Base-by-base conservation (phyloP, 2,113 vertebrate genomes). In the Camelus bactrianus region DNA sequence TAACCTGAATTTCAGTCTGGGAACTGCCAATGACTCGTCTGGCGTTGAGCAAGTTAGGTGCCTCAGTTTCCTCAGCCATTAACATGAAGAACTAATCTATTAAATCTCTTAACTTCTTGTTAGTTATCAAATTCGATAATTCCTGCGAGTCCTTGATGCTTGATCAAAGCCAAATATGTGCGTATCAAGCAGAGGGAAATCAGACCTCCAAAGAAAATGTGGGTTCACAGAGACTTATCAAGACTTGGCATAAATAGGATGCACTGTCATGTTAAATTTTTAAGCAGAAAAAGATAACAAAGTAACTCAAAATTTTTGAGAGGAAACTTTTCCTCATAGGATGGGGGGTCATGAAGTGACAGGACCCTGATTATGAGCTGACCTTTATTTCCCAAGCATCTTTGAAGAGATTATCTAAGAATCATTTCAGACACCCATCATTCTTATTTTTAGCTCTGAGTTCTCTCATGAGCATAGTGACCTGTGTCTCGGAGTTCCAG, bases 381-480 rank as follows among this genome's bases (percentile, higher is more conserved):
- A 65, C 22, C 72, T 93, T 72, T n/a, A 24, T 7, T 3, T 26
- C 8, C 35, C 52, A 84, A 38, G 79, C 87, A 85, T 62, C 93
- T 90, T 93, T 90, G 94, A 80, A 70, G 93, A 94, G 96, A 86
- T 95, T 69, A 96, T 85, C 65, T 95, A 56, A 90, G 62, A 90
- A 86, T 92, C 42, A 0, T 54, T 92, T 75, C 90, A 96, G 95
- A 90, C 97, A 96, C 82, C 96, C 93, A 93, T 96, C 80, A 82
- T 76, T 85, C 95, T 95, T 97, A 98, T 98, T 98, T 98, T 98
- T 98, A 98, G 97, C 92, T 96, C 96, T 89, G 92, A 80, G 82
- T 90, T 96, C 92, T 92, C 93, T 94, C 95, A 77, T 3, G 19
- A 94, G 90, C 67, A 32, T 28, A 9, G 60, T 94, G 95, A 80